Conservation (phyloP, 2,113 vertebrate species). For the Oriolus oriolus region DNA sequence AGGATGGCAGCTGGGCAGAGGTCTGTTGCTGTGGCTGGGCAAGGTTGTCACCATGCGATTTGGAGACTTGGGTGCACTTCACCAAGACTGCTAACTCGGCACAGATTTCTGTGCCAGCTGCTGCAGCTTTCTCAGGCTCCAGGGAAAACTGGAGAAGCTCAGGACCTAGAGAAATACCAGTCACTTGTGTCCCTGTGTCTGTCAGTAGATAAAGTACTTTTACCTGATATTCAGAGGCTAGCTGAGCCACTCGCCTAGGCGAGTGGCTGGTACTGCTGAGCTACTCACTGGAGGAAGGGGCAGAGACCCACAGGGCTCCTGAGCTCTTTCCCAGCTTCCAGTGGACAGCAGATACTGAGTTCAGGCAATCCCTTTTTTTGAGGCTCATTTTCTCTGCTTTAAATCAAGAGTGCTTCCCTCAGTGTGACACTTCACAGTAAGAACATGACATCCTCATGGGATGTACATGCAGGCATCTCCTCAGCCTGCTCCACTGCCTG, state of each 20-base stretch:
- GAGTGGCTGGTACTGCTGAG: not conserved
- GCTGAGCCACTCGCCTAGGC: rapidly evolving
- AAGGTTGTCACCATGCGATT: rapidly evolving
- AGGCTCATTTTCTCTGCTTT: not conserved
- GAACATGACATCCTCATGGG: rapidly evolving
- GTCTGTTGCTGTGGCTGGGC: not conserved
- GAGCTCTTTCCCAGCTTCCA: not conserved
- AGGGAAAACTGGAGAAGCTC: not conserved
- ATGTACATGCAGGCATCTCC: not conserved
- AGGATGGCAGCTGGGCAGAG: not conserved
- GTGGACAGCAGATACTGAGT: not conserved
- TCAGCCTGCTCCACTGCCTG: not conserved
- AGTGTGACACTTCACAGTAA: not conserved
- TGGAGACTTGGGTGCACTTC: not conserved
- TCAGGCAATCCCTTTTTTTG: rapidly evolving
- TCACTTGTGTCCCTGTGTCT: not conserved
- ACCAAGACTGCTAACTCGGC: not conserved
- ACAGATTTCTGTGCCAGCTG: not conserved
- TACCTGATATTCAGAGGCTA: not conserved
- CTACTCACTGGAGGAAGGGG: not conserved
- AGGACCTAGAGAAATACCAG: not conserved
- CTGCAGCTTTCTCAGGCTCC: not conserved
- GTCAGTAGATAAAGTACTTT: not conserved
- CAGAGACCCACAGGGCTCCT: rapidly evolving
- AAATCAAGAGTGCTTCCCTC: not conserved